Conservation (phyloP, 2,113 vertebrate species). For the Peucedramus taeniatus region DNA sequence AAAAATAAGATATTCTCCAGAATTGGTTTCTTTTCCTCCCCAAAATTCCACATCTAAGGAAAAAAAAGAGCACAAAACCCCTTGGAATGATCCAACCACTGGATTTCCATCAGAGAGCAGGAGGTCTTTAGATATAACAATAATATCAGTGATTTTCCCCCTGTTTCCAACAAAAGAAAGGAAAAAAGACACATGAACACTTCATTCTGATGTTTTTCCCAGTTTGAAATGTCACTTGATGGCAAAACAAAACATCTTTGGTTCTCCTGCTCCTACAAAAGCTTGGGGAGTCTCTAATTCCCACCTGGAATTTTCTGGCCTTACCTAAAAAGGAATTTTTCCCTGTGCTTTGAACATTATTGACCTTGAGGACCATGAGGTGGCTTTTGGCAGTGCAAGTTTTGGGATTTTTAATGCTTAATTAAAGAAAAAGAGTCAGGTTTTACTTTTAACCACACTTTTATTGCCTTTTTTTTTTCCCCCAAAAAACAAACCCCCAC, state of each 20-base stretch:
- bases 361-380: neutral
- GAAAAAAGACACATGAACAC: fast-evolving
- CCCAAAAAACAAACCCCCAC: neutral
- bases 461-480: neutral
- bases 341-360: neutral
- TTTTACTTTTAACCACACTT: constrained; percentile 15
- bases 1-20: neutral
- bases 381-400: neutral
- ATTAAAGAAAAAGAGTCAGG: neutral
- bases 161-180: neutral
- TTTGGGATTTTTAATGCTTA: neutral
- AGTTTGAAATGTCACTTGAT: neutral
- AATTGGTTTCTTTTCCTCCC: neutral
- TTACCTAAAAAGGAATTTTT: neutral
- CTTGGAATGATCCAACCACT: neutral
- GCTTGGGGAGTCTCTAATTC: neutral
- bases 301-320: neutral
- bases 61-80: neutral
- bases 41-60: neutral
- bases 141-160: neutral
- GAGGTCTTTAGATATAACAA: fast-evolving
- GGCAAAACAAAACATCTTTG: neutral
- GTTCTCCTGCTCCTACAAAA: neutral
- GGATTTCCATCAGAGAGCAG: neutral
- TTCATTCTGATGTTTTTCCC: neutral